Evolutionary conservation across 2,113 vertebrate genomes (phyloP).

Genomic region (Conger conger): DNA sequence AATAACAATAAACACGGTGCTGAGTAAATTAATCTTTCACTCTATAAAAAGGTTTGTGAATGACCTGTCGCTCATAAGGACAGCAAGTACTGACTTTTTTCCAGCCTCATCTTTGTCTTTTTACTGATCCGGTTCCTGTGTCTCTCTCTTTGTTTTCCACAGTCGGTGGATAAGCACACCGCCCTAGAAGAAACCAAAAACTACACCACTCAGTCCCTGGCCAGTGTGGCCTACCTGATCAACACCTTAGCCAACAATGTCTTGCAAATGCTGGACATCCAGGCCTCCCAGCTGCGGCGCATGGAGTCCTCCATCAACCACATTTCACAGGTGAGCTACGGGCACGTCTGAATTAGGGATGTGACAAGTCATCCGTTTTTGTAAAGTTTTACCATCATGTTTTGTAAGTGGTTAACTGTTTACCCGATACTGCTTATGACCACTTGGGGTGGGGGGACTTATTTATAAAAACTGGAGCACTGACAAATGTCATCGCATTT

Average conservation of each 20-base stretch:
- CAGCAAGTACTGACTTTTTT: too few species aligned
- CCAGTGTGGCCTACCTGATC: constrained; percentile 88
- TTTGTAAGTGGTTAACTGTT: too few species aligned
- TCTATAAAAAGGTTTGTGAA: too few species aligned
- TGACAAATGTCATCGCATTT: too few species aligned
- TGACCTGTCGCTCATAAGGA: too few species aligned
- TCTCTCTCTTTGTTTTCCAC: constrained; percentile 23
- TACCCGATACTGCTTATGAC: too few species aligned
- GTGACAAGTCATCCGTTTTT: too few species aligned
- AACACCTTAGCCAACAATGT: constrained; percentile 93
- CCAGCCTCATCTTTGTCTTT: background rate
- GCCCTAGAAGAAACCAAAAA: constrained; percentile 91
- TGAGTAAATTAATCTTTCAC: too few species aligned
- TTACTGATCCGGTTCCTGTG: background rate
- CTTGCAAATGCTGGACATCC: constrained; percentile 89
- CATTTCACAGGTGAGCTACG: constrained; percentile 81
- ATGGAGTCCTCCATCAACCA: constrained; percentile 94
- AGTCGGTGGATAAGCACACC: constrained; percentile 83
- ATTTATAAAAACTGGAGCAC: too few species aligned
- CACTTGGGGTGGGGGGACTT: too few species aligned
- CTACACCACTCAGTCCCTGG: constrained; percentile 88
- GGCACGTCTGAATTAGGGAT: background rate
- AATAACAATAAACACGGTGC: too few species aligned
- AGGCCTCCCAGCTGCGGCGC: constrained; percentile 85
- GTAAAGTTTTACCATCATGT: too few species aligned